Evolutionary conservation across 2,888 invertebrate genomes (phyloP), one percentile per base, ranked within the genome.

Genomic region (Pimpla rufipes): DNA sequence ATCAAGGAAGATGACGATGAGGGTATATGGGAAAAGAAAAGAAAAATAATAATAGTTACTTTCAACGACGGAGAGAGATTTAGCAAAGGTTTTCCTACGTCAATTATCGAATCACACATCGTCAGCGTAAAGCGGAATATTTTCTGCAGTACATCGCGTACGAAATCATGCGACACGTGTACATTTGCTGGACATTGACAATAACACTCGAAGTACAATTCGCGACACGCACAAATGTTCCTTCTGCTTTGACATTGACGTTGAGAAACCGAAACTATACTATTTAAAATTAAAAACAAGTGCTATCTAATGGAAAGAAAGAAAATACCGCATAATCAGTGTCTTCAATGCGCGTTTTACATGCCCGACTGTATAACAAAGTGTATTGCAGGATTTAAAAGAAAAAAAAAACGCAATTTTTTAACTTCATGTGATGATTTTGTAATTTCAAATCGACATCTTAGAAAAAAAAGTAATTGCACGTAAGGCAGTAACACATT

Each of bases 51-150:
- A 37, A 62, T n/a, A n/a, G n/a, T 42, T 18, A 73, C 5, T 47
- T 57, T 62, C 13, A 16, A 29, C 62, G 23, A 13, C 18, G 11
- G n/a, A 35, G 29, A 35, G 29, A 42, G 11, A 59, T 42, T 59
- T 42, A 52, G 16, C 29, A 47, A 59, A n/a, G 45, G 35, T 37
- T 71, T 71, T 21, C 13, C 6, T 29, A 57, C 67, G 73, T 59
- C 23, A 52, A 77, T 52, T 29, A 74, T 82, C 64, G 74, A 75
- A 75, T 75, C 55, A 75, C 74, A 70, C 52, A 64, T 78, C 62
- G 70, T 70, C 74, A 74, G 59, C 67, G 67, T 23, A 52, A 70
- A 70, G 78, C 78, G 70, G 37, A 55, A 74, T 68, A 55, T 74
- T 78, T 68, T 47, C 37, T 68, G 59, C 35, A 47, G 23, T 47